phyloP scores from a whole-genome alignment of 2,797 vertebrate genomes.

The Phyllotis vaccarum region DNA sequence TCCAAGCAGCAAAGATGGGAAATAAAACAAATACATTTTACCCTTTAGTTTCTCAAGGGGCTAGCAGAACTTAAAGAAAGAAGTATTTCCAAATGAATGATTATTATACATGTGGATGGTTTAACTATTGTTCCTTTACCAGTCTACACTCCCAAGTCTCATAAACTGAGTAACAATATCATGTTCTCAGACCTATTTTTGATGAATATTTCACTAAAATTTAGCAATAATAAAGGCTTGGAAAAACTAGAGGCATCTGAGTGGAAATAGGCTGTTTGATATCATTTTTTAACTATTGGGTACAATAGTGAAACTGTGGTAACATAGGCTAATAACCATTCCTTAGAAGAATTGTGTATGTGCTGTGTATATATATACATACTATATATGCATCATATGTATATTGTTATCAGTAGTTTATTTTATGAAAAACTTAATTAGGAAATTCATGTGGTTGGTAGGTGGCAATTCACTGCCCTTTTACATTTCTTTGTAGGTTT shows the following conservation, averaged over 20 bases:
- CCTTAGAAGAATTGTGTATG: background rate
- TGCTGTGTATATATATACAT: background rate
- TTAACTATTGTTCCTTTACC: background rate
- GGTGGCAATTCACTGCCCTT: background rate
- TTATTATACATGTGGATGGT: background rate
- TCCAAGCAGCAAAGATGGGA: background rate
- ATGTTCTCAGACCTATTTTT: background rate
- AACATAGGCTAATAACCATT: background rate
- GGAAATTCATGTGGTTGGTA: background rate
- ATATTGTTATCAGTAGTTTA: background rate
- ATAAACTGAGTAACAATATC: background rate
- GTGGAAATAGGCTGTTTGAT: background rate
- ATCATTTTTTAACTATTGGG: background rate
- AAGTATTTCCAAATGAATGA: constrained; percentile 33
- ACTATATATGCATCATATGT: background rate
- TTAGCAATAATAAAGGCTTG: background rate
- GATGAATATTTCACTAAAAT: background rate
- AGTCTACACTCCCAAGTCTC: background rate
- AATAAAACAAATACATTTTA: background rate
- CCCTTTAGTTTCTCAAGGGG: background rate
- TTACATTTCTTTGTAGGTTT: background rate
- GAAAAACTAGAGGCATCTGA: background rate
- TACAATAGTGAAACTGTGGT: background rate
- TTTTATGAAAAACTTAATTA: constrained; percentile 9
- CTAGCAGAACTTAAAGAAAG: background rate